Base-by-base conservation (phyloP, 2,888 invertebrate genomes). In the Physocephala rufipes region DNA sequence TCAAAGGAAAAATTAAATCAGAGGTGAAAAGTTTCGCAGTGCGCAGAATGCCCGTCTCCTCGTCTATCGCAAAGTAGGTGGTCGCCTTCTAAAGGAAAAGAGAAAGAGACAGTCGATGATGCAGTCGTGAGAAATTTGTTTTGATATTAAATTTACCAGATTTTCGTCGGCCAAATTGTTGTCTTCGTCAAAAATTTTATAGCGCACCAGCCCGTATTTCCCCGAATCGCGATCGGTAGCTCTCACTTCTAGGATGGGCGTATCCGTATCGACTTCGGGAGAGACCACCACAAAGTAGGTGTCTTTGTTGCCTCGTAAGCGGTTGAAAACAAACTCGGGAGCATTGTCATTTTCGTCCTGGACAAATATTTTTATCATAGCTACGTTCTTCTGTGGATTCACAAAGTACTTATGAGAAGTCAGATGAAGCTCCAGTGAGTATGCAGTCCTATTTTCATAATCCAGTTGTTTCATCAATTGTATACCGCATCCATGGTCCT, bases 201-300 rank as follows among this genome's bases (percentile, higher is more conserved):
- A 97, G 75, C 91, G 90, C 26, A 97, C 87, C 80, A 91, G 91
- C 1, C 96, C 96, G 82, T 90, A 94, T 75, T 91, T 91, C 0
- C 95, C 95, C 69, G 93, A 93, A 82, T 97, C 97, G 76, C 90
- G 90, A 85, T 97, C 97, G 76, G 91, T 91, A 0, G 97, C 96
- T 89, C 93, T 91, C 4, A 96, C 91, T 87, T 94, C 93, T 55
- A 94, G 82, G 4, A 96, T 92, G 49, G 92, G 90, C 3, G 93
- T 91, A 13, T 92, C 91, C 72, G 95, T 88, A 69, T 92, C 89
- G 75, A 93, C 90, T 77, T 92, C 91, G 64, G 90, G 89, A 0
- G 93, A 89, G 1, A 96, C 90, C 0, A 95, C 93, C 0, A 93
- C 93, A 79, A 93, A 95, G 84, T 94, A 96, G 66, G 93, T 92